A percentile compares a stretch with the other conserved stretches of the same genome.
phyloP scores from a whole-genome alignment of 1,140 invertebrate genomes.

The Apis dorsata region DNA sequence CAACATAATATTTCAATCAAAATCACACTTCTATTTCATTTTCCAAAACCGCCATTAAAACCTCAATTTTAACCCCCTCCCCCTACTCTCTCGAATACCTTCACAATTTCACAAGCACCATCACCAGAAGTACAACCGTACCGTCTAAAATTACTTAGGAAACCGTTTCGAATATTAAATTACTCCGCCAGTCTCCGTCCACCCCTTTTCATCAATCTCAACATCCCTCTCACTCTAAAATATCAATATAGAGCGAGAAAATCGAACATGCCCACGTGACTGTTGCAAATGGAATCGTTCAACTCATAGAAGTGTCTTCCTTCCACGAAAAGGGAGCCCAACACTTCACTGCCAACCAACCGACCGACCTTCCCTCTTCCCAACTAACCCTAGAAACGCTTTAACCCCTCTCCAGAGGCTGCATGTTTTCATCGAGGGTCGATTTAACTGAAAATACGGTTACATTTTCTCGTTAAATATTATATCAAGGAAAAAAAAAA shows the following conservation, averaged over 20 bases:
- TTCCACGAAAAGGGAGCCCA: neutral
- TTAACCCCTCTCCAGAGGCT: conserved; percentile 5
- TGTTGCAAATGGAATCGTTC: conserved; percentile 35
- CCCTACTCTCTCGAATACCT: neutral
- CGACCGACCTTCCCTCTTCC: neutral
- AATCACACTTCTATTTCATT: neutral
- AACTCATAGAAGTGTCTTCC: neutral
- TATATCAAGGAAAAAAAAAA: neutral
- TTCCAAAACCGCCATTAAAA: neutral
- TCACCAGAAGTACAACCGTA: neutral
- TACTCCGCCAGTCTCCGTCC: neutral
- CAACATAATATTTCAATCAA: neutral
- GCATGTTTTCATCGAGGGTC: neutral
- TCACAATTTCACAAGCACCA: neutral
- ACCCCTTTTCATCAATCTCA: neutral
- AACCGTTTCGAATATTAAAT: conserved; percentile 29
- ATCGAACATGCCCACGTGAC: neutral
- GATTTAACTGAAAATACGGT: neutral
- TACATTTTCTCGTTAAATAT: conserved; percentile 1
- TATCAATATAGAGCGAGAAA: neutral
- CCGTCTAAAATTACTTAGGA: conserved; percentile 4
- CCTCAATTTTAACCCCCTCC: no score
- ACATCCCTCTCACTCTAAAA: neutral
- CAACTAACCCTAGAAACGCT: conserved; percentile 13
- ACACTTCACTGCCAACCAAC: neutral